A percentile compares a stretch with the other conserved stretches of the same genome.
Conservation (phyloP, 2,888 invertebrate species). For the Cheilosia vernalis region DNA sequence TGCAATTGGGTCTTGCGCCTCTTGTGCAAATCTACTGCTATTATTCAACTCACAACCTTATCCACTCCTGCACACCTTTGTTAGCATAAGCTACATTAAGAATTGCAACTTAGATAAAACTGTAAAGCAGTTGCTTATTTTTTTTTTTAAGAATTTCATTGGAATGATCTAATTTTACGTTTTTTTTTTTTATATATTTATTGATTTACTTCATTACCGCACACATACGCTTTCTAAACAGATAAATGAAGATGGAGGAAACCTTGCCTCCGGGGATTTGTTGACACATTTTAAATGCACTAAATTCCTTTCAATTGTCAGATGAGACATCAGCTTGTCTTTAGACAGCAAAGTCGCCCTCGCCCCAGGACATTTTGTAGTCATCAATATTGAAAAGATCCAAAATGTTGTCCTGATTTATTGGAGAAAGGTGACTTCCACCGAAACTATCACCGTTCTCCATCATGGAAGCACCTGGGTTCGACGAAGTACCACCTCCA, state of each 20-base stretch:
- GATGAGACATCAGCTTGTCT: background rate
- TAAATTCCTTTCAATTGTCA: background rate
- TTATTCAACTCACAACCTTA: background rate
- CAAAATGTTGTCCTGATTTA: slow-evolving; percentile 80
- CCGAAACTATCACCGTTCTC: slow-evolving; percentile 77
- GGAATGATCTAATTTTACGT: slow-evolving; percentile 77
- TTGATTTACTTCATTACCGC: slow-evolving; percentile 40
- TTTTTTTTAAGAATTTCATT: slow-evolving; percentile 77
- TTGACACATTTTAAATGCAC: slow-evolving; percentile 57
- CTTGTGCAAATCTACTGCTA: background rate
- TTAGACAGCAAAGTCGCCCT: slow-evolving; percentile 83
- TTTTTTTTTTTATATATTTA: slow-evolving; percentile 63
- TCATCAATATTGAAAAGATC: slow-evolving; percentile 83
- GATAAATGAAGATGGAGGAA: slow-evolving; percentile 4
- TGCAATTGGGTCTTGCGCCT: background rate
- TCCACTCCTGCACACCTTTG: slow-evolving; percentile 37
- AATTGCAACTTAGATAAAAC: slow-evolving; percentile 77
- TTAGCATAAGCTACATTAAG: slow-evolving; percentile 45
- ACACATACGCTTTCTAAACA: slow-evolving; percentile 16
- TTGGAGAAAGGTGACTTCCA: slow-evolving; percentile 74
- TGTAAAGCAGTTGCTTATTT: slow-evolving; percentile 79
- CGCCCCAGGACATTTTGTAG: slow-evolving; percentile 83
- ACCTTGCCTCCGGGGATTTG: background rate
- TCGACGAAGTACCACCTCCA: slow-evolving; percentile 21
- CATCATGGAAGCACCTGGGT: slow-evolving; percentile 72